Evolutionary conservation across 2,113 vertebrate genomes (phyloP).

Genomic region (Pitta sordida): DNA sequence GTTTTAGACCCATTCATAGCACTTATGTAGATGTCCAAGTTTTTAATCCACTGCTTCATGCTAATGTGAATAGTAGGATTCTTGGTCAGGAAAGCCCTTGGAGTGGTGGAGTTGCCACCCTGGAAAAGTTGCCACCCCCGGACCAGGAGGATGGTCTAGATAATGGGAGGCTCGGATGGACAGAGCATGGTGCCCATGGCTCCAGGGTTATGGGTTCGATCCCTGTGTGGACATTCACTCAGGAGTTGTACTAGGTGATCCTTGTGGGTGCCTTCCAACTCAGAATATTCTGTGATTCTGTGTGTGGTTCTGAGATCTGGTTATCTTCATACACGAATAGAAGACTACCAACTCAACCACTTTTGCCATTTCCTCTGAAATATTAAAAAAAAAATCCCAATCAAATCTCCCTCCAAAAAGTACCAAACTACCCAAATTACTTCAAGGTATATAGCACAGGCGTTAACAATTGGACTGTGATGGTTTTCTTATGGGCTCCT

Average conservation of each 20-base stretch:
- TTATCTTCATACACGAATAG: not conserved
- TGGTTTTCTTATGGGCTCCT: not conserved
- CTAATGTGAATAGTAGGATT: accelerated
- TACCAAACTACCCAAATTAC: not conserved
- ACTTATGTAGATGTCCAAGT: not conserved
- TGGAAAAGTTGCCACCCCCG: no score
- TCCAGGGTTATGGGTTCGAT: no score
- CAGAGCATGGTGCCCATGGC: no score
- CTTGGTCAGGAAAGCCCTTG: not conserved
- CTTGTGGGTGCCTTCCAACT: no score
- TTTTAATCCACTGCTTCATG: not conserved
- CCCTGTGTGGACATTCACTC: no score
- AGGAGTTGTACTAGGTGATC: no score
- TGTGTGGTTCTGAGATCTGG: not conserved
- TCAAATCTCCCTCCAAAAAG: not conserved
- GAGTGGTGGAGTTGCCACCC: no score
- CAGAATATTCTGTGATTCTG: no score
- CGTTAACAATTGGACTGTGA: not conserved
- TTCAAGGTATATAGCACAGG: not conserved
- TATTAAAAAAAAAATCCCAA: accelerated
- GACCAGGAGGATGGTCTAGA: no score
- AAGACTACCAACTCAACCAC: not conserved
- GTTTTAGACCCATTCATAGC: not conserved
- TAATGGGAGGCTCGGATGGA: no score
- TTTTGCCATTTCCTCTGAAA: not conserved